Base-by-base conservation (phyloP, 2,888 invertebrate species). In the Steromphala cineraria region DNA sequence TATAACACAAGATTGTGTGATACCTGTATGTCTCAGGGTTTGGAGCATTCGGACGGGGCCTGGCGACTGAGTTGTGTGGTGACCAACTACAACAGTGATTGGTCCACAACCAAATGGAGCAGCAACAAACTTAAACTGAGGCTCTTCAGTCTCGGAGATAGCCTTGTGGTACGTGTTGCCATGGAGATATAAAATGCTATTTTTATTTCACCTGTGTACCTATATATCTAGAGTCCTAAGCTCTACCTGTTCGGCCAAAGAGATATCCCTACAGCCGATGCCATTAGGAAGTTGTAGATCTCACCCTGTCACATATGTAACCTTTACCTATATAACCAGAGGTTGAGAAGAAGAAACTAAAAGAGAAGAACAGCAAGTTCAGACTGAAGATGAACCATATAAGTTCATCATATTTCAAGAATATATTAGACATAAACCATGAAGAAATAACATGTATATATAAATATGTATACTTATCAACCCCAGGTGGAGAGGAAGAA, bases 61-160 rank as follows among this genome's bases (percentile, higher is more conserved):
- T 62, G 62, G 62, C 62, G 21, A 24, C 62, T 62, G 28, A 62
- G 62, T 24, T 62, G 62, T 62, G 62, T 62, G 5, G 62, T 62
- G 62, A 62, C 62, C 62, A 62, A 62, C 62, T 62, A 62, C 62
- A 62, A 62, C 24, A 62, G 62, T 24, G 62, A 62, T 17, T 62
- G 62, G 62, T 62, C 62, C 0, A 62, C 62, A 13, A 62, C 62
- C 1, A 62, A 62, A 17, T 62, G 62, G 62, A 28, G 17, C 21
- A 62, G 62, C 62, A 62, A n/a, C 62, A 62, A 62, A 28, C 62
- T 62, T 10, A 62, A 13, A 15, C 28, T 62, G 19, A 24, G 62
- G 4, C 62, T 62, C 62, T 62, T 21, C 62, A 62, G 62, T 28
- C 62, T 62, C 2, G 62, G 28, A 5, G 62, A 62, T 28, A 62